Conservation (phyloP, 1,140 invertebrate species). For the Trinorchestia longiramus region DNA sequence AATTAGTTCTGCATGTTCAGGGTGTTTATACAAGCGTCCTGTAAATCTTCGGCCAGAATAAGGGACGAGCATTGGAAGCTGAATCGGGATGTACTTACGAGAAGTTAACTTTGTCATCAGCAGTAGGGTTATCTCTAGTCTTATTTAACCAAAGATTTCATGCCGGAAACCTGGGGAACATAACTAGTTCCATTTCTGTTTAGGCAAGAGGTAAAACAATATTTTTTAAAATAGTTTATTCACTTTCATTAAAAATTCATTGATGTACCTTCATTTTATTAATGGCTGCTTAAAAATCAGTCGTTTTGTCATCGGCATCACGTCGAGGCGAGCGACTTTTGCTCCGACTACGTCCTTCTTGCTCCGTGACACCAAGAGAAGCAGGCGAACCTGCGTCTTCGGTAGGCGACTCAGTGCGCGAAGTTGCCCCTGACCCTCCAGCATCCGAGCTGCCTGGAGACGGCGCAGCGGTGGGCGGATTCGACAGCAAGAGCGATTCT, state of each 20-base stretch:
- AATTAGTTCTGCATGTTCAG: no score
- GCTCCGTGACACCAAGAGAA: background rate
- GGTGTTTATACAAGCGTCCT: no score
- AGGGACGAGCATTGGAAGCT: no score
- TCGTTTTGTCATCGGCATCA: background rate
- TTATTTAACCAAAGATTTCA: no score
- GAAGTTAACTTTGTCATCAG: no score
- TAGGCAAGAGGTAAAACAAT: no score
- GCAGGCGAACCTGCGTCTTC: background rate
- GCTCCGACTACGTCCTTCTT: background rate
- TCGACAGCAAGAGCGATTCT: background rate
- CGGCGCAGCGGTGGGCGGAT: background rate
- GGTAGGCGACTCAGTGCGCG: background rate
- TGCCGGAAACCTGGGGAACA: no score
- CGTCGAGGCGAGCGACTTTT: background rate
- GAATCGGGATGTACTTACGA: no score
- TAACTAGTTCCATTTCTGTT: no score
- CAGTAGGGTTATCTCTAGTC: no score
- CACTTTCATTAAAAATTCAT: background rate
- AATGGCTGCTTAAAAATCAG: background rate
- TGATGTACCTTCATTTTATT: background rate
- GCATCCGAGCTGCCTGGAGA: background rate
- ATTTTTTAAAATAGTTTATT: background rate
- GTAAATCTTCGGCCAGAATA: no score
- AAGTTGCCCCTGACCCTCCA: background rate